Base-by-base conservation (phyloP, 2,113 vertebrate genomes). In the Thalassarche chlororhynchos region DNA sequence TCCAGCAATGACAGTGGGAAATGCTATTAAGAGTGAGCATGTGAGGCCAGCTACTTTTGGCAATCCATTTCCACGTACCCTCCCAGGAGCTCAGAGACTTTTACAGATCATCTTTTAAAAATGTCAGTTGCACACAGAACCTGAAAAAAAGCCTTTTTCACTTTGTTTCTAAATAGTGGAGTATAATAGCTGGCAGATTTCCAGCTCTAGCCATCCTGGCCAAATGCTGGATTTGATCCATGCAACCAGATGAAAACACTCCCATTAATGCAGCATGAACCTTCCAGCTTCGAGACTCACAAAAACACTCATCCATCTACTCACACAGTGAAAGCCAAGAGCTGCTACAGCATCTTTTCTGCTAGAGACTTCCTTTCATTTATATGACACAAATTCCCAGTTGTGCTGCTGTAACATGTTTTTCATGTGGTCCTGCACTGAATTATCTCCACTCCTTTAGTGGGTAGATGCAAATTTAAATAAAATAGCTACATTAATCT, bases 331-430 rank as follows among this genome's bases (percentile, higher is more conserved):
- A 90, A 84, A 83, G 92, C 51, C 85, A 96, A 94, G 72, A 86
- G 93, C 89, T 62, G 89, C 79, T 85, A 70, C 26, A 87, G 42
- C 69, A 90, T 86, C 84, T 96, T 96, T 96, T 76, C 87, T 97
- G 19, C 90, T 87, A 20, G 51, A 93, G 32, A 46, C 34, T 81
- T 87, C 76, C 74, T 89, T 96, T 96, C 94, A 96, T 92, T 97
- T 96, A 19, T 87, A 46, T 93, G 76, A 96, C 61, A 97, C 52
- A 94, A 96, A 98, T 83, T 97, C 97, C 94, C 94, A 90, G 74
- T 57, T 60, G 91, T 88, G 87, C 66, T 90, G 66, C 93, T 68
- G 44, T 81, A 90, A 90, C 58, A 64, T 65, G 79, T 69, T 95
- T 94, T 95, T 95, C 76, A 93, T 83, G 81, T 81, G 78, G 90